Conservation (phyloP, 1,140 invertebrate genomes). For the Propsilocerus akamusi region DNA sequence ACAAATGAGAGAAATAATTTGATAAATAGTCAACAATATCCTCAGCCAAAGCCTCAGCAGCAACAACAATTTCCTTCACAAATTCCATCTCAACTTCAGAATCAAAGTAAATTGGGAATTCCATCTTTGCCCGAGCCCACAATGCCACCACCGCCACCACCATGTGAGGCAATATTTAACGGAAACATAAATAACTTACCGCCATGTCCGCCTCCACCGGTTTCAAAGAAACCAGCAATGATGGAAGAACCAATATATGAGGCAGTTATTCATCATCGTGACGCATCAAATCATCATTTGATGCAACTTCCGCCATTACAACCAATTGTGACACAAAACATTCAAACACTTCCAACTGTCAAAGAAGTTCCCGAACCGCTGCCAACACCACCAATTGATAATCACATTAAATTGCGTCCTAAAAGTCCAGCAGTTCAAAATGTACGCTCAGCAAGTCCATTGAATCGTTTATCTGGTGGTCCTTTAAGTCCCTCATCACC, state of each 20-base stretch:
- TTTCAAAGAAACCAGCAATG: constrained; percentile 17
- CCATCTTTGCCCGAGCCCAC: constrained; percentile 55
- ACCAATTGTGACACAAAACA: not conserved
- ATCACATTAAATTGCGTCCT: constrained; percentile 16
- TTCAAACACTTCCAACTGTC: not conserved
- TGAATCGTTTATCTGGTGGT: constrained; percentile 5
- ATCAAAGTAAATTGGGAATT: constrained; percentile 10
- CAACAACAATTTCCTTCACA: not conserved
- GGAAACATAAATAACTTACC: constrained; percentile 12
- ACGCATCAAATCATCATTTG: constrained; percentile 13
- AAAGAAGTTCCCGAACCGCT: constrained; percentile 13
- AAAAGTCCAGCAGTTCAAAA: constrained; percentile 14
- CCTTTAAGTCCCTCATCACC: constrained; percentile 16
- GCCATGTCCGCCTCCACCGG: constrained; percentile 14
- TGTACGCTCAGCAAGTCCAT: constrained; percentile 10
- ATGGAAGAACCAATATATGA: constrained; percentile 64
- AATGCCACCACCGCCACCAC: constrained; percentile 41
- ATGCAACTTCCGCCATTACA: not conserved
- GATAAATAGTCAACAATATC: constrained; percentile 4
- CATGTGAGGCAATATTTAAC: constrained; percentile 19
- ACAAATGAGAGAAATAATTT: constrained; percentile 15
- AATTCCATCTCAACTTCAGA: not conserved
- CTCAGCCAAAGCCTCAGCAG: constrained; percentile 19
- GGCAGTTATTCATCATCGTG: constrained; percentile 50
- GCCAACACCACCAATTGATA: constrained; percentile 22